These are phyloP conservation scores for Ageneiosus marmoratus DNA, from an alignment of 2,113 vertebrate genomes.

Conservation along the genomic window DNA sequence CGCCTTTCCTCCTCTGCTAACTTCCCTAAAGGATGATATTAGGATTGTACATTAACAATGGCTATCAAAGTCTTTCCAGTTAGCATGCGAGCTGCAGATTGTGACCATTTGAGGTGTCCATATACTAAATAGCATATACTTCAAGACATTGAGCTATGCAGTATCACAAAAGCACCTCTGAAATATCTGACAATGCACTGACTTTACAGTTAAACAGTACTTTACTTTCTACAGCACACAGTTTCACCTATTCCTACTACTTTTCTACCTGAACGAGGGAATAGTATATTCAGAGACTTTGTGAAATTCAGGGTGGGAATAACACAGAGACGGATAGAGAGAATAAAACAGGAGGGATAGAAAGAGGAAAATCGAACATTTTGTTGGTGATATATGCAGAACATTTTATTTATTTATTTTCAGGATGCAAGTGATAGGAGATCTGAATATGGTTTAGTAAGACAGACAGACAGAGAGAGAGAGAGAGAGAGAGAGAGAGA, in stretches of 20 bases:
- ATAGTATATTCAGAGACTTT: background rate
- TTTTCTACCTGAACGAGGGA: background rate
- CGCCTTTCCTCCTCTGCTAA: too few relatives aligned
- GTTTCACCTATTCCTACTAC: slow-evolving; percentile 2
- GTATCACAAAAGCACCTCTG: background rate
- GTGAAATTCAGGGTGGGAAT: background rate
- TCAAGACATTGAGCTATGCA: background rate
- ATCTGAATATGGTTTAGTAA: slow-evolving; percentile 38
- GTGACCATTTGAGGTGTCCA: too few relatives aligned
- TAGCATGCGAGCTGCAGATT: background rate
- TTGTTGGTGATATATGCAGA: slow-evolving; percentile 11
- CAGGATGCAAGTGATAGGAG: slow-evolving; percentile 30
- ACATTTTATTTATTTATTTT: slow-evolving; percentile 21
- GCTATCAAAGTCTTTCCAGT: background rate
- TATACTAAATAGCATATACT: background rate
- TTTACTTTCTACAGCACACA: background rate
- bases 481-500: slow-evolving; percentile 25
- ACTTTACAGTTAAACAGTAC: background rate
- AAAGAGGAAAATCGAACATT: slow-evolving; percentile 11
- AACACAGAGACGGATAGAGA: slow-evolving; percentile 27
- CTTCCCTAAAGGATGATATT: background rate
- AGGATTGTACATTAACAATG: background rate
- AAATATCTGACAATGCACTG: background rate
- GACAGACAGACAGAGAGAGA: background rate
- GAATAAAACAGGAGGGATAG: slow-evolving; percentile 1